These are phyloP conservation scores for Keiferia lycopersicella DNA, from an alignment of 2,888 invertebrate species.

Conservation along the genomic window DNA sequence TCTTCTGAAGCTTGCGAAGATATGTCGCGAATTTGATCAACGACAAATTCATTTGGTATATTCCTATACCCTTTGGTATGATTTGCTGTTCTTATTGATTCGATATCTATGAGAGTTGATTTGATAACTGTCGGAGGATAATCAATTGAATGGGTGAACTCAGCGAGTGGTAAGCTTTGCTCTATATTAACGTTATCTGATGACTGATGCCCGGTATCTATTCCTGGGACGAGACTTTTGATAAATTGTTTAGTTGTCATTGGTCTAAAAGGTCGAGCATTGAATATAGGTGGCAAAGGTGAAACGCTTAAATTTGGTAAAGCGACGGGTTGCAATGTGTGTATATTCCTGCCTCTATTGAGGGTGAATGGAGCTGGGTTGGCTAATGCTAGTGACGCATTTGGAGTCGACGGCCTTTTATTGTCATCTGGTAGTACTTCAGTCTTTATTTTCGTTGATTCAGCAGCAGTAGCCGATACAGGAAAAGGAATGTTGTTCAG, in stretches of 20 bases:
- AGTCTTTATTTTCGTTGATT: slow-evolving; percentile 68
- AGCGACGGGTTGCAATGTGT: slow-evolving; percentile 81
- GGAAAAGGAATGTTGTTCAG: slow-evolving; percentile 64
- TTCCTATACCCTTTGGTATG: slow-evolving; percentile 68
- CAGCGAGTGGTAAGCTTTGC: slow-evolving; percentile 85
- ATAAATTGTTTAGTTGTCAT: slow-evolving; percentile 48
- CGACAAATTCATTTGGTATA: slow-evolving; percentile 62
- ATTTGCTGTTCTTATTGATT: slow-evolving; percentile 55
- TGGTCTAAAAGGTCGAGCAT: slow-evolving; percentile 80
- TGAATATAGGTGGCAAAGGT: slow-evolving; percentile 83
- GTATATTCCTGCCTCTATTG: slow-evolving; percentile 73
- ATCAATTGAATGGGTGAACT: slow-evolving; percentile 86
- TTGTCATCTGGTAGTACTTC: slow-evolving; percentile 58
- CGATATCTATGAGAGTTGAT: slow-evolving; percentile 85
- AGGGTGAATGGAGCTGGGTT: slow-evolving; percentile 72
- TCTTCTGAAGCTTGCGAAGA: slow-evolving; percentile 78
- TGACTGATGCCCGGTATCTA: slow-evolving; percentile 56
- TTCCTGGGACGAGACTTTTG: slow-evolving; percentile 53
- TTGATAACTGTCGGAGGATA: slow-evolving; percentile 87
- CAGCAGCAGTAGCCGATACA: slow-evolving; percentile 66
- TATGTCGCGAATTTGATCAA: slow-evolving; percentile 72
- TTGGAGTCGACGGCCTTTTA: slow-evolving; percentile 46
- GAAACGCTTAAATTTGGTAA: slow-evolving; percentile 84
- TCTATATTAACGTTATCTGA: slow-evolving; percentile 76
- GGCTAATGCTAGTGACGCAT: slow-evolving; percentile 62